Base-by-base conservation (phyloP, 2,113 vertebrate genomes). In the Lagopus leucura region DNA sequence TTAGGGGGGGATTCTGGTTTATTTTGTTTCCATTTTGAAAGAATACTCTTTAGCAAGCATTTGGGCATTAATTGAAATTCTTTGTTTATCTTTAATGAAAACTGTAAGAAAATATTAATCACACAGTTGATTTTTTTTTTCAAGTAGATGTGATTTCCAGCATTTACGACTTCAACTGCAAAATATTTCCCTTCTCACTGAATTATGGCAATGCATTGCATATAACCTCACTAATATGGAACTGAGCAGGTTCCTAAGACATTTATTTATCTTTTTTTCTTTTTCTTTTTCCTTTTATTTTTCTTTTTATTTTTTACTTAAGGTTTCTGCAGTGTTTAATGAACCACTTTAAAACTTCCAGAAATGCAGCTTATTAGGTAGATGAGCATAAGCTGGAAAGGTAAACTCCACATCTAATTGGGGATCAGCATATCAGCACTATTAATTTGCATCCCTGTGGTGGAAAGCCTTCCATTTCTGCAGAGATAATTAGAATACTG, bases 241-340 rank as follows among this genome's bases (percentile, higher is more conserved):
- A 69, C 19, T 57, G 28, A 70, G 3, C 6, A 63, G 24, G 45
- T 70, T 88, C 19, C 36, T 15, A 69, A 85, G 75, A 45, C 4
- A 54, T 91, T 70, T 69, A 34, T 55, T 86, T 70, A 10, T 18
- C 17, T 57, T 55, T 30, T 47, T 47, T 50, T 24, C 22, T 25
- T 52, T 52, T 17, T 22, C 20, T 48, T 52, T 25, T 50, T 48
- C 21, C 10, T 47, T 47, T 47, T 20, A 4, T 48, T 48, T 48
- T 48, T 48, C 10, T 27, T 52, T 17, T 61, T 30, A 2, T 55
- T 32, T 57, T 32, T 57, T 18, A 58, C 32, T 79, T n/a, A 21
- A 6, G 8, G 85, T 93, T 91, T 18, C 69, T 90, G 45, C 16
- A 77, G 64, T 80, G 58, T 83, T 96, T 90, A 95, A 81, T 64